A percentile compares a stretch with the other conserved stretches of the same genome.
Evolutionary conservation across 1,140 invertebrate species (phyloP).

Genomic region (Pseudomyrmex flavicornis): DNA sequence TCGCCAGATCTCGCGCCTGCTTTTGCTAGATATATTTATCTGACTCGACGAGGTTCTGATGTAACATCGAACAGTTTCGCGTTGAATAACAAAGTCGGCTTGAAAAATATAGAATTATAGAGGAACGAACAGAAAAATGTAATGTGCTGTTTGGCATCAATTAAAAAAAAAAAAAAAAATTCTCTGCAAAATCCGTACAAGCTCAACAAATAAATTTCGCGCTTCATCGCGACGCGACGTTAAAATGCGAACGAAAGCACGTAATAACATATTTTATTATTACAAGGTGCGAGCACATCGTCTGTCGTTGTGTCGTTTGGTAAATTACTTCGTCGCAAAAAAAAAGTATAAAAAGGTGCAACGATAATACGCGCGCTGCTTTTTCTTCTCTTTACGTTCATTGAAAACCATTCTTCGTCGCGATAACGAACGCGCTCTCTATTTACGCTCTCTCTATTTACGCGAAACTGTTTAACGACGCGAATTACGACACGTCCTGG

Average conservation of each 20-base stretch:
- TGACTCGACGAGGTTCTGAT: constrained; percentile 6
- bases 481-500: background rate
- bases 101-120: constrained; percentile 24
- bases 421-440: background rate
- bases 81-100: constrained; percentile 13
- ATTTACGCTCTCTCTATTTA: constrained; percentile 9
- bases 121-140: background rate
- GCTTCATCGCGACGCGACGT: background rate
- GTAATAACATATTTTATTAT: constrained; percentile 36
- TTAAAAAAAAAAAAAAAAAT: constrained; percentile 17
- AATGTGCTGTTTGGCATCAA: constrained; percentile 14
- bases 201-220: constrained; percentile 33
- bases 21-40: constrained; percentile 42
- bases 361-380: background rate
- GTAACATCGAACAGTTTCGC: constrained; percentile 14
- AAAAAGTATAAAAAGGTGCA: background rate
- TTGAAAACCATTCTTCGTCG: background rate
- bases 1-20: constrained; percentile 7
- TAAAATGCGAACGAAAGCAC: background rate
- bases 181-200: background rate
- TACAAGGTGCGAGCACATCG: background rate
- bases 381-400: background rate
- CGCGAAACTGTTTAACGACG: background rate
- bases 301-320: background rate
- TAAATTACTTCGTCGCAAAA: constrained; percentile 1